These are phyloP conservation scores for Paramormyrops kingsleyae DNA, from an alignment of 2,113 vertebrate species.

Conservation along the genomic window DNA sequence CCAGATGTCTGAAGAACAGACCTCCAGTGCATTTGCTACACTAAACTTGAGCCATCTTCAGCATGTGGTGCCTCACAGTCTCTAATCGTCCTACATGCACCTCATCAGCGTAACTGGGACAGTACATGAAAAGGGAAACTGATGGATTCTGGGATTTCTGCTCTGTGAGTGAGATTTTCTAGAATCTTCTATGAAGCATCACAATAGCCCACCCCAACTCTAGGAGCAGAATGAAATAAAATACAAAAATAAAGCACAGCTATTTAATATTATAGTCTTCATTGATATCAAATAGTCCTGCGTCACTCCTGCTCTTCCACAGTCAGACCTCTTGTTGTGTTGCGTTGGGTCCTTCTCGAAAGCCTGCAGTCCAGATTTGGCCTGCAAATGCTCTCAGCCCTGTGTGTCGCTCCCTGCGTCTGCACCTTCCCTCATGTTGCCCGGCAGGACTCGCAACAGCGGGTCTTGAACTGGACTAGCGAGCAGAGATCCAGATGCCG, in stretches of 20 bases:
- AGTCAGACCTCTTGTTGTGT: not conserved
- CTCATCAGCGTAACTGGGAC: not conserved
- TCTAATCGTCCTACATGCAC: not conserved
- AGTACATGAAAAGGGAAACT: not conserved
- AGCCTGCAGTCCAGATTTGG: not conserved
- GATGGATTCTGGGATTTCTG: not conserved
- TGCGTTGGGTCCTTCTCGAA: not conserved
- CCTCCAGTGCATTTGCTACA: not conserved
- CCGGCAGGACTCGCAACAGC: conserved; percentile 86
- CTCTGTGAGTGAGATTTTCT: not conserved
- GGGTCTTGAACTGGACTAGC: conserved; percentile 80
- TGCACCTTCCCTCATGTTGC: conserved; percentile 65
- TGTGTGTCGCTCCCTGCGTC: conserved; percentile 17
- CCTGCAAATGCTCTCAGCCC: not conserved
- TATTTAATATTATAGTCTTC: conserved; percentile 41
- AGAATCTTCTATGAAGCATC: not conserved
- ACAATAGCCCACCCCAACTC: conserved; percentile 18
- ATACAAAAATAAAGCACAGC: conserved; percentile 17
- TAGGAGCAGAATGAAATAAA: conserved; percentile 10
- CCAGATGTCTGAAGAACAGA: not conserved
- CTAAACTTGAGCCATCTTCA: not conserved
- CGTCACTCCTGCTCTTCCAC: not conserved
- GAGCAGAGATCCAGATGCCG: conserved; percentile 87
- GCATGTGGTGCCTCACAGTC: not conserved
- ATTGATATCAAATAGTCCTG: conserved; percentile 26